Base-by-base conservation (phyloP, 2,797 vertebrate genomes). In the Momotus momota region DNA sequence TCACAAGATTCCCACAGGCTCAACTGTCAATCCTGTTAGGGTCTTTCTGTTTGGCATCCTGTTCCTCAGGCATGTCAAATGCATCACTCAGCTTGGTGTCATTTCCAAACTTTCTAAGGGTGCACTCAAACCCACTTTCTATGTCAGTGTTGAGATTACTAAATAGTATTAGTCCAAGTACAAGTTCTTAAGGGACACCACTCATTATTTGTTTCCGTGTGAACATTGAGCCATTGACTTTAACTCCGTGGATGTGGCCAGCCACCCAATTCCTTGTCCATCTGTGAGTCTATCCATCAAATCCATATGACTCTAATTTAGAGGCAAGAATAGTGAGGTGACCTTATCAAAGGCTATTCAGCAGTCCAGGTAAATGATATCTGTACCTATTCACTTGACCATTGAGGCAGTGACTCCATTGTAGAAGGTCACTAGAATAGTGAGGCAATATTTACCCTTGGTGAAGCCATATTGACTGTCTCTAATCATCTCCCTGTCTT, bases 1-100 rank as follows among this genome's bases (percentile, higher is more conserved):
- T 46, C 4, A 40, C 14, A 13, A 79, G 1, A 3, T 9, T 72
- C 13, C 1, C 17, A n/a, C 12, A 3, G 15, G 1, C 3, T 3
- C 9, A 11, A 7, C 38, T 52, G 20, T 74, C 31, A 46, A 46
- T 14, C 4, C 13, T 66, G 5, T 41, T 29, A 65, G 17, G 12
- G 23, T 22, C 17, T 6, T 5, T 74, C 40, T 33, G 51, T 4
- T 31, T 46, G 9, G 4, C 26, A 65, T 8, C 17, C 2, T 14
- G 12, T 74, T 4, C 15, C 17, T 79, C 14, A 18, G 17, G 21
- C 0, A 0, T 31, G 8, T 38, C 16, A 14, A 8, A 26, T 48
- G 21, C 23, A 40, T 3, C 10, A 33, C 23, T n/a, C 18, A 57
- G 6, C 23, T 70, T 23, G 9, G 1, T 41, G 8, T 38, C 1